Base-by-base conservation (phyloP, 2,888 invertebrate species). In the Tridacna crocea region DNA sequence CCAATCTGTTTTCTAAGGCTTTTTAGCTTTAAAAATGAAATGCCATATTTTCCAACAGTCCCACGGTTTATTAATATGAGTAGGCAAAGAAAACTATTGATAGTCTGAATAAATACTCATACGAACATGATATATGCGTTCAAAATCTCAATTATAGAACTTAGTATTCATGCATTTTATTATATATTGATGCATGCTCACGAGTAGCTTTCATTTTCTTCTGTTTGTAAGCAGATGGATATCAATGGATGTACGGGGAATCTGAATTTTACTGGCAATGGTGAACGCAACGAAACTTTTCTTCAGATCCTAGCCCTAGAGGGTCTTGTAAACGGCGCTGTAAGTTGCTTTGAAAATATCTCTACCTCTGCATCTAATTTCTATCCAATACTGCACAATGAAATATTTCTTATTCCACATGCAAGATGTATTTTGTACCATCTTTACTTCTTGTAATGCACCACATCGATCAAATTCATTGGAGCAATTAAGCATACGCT, bases 191-290 rank as follows among this genome's bases (percentile, higher is more conserved):
- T 36, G 36, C 36, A 36, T 36, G 36, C 8, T 36, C 36, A 36
- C 27, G 27, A 68, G 10, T 65, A 22, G 26, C 65, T 36, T 66
- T 61, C 12, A 65, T 48, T 51, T 60, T 51, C 26, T 66, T 80
- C 61, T n/a, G 15, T 48, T 72, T 72, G 76, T 65, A 76, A 80
- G 75, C 84, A 92, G 92, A 88, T 90, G 27, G 85, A 88, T 72
- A 80, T 90, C n/a, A 88, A 90, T 22, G 92, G 91, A 17, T 92
- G 92, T 70, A 92, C 92, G 1, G 92, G 92, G 1, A 88, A 88
- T 17, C 82, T 92, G 0, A 85, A 89, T 36, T 92, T 92, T 79
- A 88, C 88, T 4, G 77, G 85, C 47, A 77, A 85, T n/a, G 91
- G 91, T 8, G 78, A 79, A 51, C 80, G 92, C 73, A 86, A 83